Conservation (phyloP, 2,797 vertebrate genomes). For the Amphiprion clarkii region DNA sequence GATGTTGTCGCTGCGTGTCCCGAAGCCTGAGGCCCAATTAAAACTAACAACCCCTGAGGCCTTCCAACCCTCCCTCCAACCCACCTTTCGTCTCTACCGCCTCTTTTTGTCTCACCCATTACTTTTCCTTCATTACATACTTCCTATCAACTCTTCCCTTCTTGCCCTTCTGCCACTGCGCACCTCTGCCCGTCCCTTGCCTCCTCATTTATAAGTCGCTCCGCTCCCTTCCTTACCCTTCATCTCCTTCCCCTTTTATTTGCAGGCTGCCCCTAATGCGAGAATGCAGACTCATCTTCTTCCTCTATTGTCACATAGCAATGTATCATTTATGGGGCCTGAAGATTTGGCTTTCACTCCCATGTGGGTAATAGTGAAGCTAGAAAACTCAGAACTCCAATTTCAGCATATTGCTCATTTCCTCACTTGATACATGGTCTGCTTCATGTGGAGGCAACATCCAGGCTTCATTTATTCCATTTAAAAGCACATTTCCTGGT, state of each 20-base stretch:
- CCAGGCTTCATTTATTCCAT: slow-evolving; percentile 57
- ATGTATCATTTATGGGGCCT: slow-evolving; percentile 48
- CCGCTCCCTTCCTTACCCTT: slow-evolving; percentile 20
- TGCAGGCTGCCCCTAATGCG: background rate
- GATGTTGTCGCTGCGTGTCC: slow-evolving; percentile 84
- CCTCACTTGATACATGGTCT: slow-evolving; percentile 45
- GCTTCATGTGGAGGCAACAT: slow-evolving; percentile 49
- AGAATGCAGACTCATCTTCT: slow-evolving; percentile 20
- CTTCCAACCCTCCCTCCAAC: slow-evolving; percentile 45
- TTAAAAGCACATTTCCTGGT: slow-evolving; percentile 44
- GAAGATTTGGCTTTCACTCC: slow-evolving; percentile 30
- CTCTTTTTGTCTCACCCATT: slow-evolving; percentile 46
- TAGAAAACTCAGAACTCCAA: slow-evolving; percentile 50
- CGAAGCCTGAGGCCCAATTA: slow-evolving; percentile 85
- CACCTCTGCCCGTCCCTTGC: slow-evolving; percentile 19
- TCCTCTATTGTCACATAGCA: slow-evolving; percentile 35
- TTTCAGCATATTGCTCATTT: slow-evolving; percentile 66
- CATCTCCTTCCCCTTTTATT: slow-evolving; percentile 9
- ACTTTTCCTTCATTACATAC: slow-evolving; percentile 34
- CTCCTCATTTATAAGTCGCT: slow-evolving; percentile 40
- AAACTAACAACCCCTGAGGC: slow-evolving; percentile 81
- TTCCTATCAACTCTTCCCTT: slow-evolving; percentile 31
- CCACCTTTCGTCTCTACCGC: slow-evolving; percentile 36
- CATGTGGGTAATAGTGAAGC: slow-evolving; percentile 46
- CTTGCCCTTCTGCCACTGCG: slow-evolving; percentile 15